Evolutionary conservation across 2,888 invertebrate genomes (phyloP).

Genomic region (Microctonus hyperodae): DNA sequence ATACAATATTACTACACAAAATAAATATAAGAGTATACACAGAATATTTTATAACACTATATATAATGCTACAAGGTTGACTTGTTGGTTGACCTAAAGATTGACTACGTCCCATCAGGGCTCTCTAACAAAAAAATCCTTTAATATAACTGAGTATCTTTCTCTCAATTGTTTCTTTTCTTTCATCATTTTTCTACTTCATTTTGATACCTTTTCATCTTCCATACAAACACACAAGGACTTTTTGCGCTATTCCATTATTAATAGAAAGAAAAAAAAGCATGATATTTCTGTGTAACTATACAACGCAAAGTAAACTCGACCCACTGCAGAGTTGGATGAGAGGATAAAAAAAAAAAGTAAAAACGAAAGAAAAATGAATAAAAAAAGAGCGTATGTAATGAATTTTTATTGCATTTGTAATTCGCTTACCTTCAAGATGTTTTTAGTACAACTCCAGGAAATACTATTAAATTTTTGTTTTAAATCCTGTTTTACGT

Average conservation of each 20-base stretch:
- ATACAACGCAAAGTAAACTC: conserved; percentile 14
- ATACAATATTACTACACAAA: too few species aligned
- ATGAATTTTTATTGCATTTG: conserved; percentile 3
- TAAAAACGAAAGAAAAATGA: neutral
- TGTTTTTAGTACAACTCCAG: conserved; percentile 30
- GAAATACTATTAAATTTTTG: conserved; percentile 18
- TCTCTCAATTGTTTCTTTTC: neutral
- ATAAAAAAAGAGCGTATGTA: neutral
- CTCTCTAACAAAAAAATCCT: neutral
- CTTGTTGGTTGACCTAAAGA: too few species aligned
- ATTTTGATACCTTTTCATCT: conserved; percentile 18
- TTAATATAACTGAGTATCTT: neutral
- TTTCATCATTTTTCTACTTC: conserved; percentile 10
- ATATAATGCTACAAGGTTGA: too few species aligned
- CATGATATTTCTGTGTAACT: neutral
- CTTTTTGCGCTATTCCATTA: neutral
- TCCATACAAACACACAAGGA: neutral
- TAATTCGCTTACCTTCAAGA: conserved; percentile 40
- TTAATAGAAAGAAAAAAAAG: neutral
- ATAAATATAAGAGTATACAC: too few species aligned
- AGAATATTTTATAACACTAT: too few species aligned
- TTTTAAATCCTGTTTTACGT: neutral
- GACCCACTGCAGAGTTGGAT: conserved; percentile 9
- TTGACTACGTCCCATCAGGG: too few species aligned
- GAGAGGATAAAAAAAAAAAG: neutral